These are phyloP conservation scores for Ginglymostoma cirratum DNA, from an alignment of 2,113 vertebrate genomes.

Conservation along the genomic window DNA sequence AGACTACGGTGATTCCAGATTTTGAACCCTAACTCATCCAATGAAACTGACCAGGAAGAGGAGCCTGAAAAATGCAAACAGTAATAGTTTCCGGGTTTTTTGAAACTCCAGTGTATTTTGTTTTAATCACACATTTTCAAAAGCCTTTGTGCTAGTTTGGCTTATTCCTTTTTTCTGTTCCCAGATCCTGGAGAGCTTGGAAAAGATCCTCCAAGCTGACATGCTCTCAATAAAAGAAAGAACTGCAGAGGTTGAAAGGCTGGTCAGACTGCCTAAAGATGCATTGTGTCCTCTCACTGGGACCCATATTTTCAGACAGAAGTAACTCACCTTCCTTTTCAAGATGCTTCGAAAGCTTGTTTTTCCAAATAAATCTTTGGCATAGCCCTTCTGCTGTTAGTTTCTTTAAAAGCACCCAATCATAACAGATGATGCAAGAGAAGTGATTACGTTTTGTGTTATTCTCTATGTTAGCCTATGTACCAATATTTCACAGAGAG, in stretches of 20 bases:
- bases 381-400: neutral
- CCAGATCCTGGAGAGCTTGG: neutral
- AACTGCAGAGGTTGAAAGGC: neutral
- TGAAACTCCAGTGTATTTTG: neutral
- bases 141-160: neutral
- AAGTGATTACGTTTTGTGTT: no score
- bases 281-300: neutral
- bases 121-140: neutral
- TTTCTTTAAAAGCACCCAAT: neutral
- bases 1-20: neutral
- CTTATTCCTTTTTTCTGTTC: neutral
- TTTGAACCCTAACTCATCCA: neutral
- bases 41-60: neutral
- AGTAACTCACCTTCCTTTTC: neutral
- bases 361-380: neutral
- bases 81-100: neutral
- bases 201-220: neutral
- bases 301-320: neutral
- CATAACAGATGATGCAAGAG: neutral
- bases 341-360: neutral
- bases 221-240: neutral
- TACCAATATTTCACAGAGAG: no score
- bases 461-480: no score
- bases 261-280: neutral
- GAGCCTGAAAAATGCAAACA: neutral